phyloP scores from a whole-genome alignment of 2,888 invertebrate genomes.

The Brachycybe producta region DNA sequence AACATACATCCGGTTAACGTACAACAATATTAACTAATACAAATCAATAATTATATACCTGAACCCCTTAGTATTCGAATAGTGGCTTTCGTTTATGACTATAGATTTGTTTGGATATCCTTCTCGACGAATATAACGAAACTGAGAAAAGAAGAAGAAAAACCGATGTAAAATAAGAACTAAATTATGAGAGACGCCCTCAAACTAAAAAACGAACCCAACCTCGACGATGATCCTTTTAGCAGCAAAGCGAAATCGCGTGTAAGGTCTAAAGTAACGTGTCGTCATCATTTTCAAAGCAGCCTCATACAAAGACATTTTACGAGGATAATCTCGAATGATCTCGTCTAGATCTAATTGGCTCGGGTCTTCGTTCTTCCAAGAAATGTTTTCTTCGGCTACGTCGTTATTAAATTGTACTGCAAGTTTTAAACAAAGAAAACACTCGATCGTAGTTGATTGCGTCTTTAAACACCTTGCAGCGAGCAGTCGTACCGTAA shows the following conservation, averaged over 20 bases:
- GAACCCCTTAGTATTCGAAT: no score
- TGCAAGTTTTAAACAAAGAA: no score
- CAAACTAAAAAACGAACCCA: not conserved
- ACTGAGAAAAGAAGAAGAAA: not conserved
- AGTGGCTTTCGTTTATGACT: no score
- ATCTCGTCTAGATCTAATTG: constrained; percentile 3
- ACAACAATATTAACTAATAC: no score
- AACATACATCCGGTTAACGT: no score
- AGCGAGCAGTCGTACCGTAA: constrained; percentile 20
- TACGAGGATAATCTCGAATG: constrained; percentile 14
- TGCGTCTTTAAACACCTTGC: no score
- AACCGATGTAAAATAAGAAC: not conserved
- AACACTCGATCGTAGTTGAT: no score
- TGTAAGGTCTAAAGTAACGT: constrained; percentile 26
- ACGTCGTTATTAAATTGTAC: constrained; percentile 1
- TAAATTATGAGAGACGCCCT: not conserved
- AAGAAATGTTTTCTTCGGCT: not conserved
- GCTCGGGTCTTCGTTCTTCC: not conserved
- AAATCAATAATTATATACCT: no score
- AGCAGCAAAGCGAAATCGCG: constrained; percentile 29
- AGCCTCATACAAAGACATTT: constrained; percentile 26
- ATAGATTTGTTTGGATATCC: constrained; percentile 3
- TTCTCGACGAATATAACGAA: not conserved
- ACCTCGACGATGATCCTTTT: constrained; percentile 21
- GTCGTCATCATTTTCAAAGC: constrained; percentile 28